Evolutionary conservation across 2,113 vertebrate species (phyloP), one percentile per base, ranked within the genome.

Genomic region (Toxostoma redivivum): DNA sequence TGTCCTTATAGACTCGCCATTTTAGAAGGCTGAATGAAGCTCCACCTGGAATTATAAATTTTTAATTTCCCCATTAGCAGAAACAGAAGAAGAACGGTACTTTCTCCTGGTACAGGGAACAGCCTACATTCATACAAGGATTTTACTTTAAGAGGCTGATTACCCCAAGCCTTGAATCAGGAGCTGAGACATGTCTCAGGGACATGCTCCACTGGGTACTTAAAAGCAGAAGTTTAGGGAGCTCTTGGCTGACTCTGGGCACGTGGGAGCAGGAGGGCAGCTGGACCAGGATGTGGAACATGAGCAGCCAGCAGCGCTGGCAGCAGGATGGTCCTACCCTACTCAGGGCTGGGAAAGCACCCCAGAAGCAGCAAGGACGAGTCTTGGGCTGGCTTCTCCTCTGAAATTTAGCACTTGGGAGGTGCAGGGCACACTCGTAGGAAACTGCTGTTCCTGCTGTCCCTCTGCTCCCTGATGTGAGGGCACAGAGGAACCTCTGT

Each of bases 41-140:
- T 81, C 79, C 65, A 81, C 42, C 57, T 64, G 80, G 65, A 64
- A 88, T 65, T 57, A 91, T 92, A 23, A 91, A 95, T 95, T 92
- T 94, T 92, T 96, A 86, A 93, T 96, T 94, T 93, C 61, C 81
- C 88, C 88, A 92, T 96, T 95, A 96, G 90, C 79, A 90, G 79
- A 80, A 93, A 76, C 85, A 92, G 90, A 89, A 91, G 53, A 2
- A 76, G 69, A 37, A 69, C 30, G 45, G 35, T 67, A n/a, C 72
- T 60, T 86, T 65, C 69, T 85, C 53, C 48, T 22, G 48, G 24
- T 28, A 64, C 8, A 88, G 28, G 21, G 61, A 89, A 47, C n/a
- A 50, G 56, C 69, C 65, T 71, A 84, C 51, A 66, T 64, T 57
- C 54, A 22, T 24, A 37, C 40, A 47, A 67, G 37, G 33, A 44